Evolutionary conservation across 2,888 invertebrate species (phyloP).

Genomic region (Alitta virens): DNA sequence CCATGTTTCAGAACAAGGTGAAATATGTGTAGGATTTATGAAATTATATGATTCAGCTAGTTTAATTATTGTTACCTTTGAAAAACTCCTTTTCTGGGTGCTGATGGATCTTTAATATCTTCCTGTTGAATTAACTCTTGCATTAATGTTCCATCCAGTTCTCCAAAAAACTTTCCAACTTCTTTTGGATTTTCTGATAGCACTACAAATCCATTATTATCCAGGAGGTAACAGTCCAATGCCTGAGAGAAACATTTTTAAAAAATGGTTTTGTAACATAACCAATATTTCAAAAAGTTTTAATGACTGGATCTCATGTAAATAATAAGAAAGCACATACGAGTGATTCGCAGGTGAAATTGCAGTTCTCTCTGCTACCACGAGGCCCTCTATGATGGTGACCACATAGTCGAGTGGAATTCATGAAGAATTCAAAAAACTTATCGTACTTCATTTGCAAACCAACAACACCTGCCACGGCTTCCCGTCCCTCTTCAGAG

Average conservation of each 20-base stretch:
- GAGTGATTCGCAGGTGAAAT: slow-evolving; percentile 21
- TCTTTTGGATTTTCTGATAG: slow-evolving; percentile 82
- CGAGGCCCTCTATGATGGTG: not conserved
- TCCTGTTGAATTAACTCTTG: slow-evolving; percentile 19
- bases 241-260: slow-evolving; percentile 14
- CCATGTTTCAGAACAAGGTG: too few relatives aligned
- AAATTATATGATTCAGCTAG: too few relatives aligned
- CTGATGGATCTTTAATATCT: not conserved
- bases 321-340: slow-evolving; percentile 5
- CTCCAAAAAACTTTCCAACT: slow-evolving; percentile 84
- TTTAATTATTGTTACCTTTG: slow-evolving; percentile 15
- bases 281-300: too few relatives aligned
- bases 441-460: slow-evolving; percentile 37
- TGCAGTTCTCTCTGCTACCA: slow-evolving; percentile 5
- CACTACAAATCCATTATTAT: slow-evolving; percentile 92
- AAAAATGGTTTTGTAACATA: not conserved
- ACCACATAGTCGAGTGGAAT: slow-evolving; percentile 13
- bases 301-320: too few relatives aligned
- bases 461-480: slow-evolving; percentile 42
- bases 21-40: too few relatives aligned
- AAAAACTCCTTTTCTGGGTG: slow-evolving; percentile 17
- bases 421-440: slow-evolving; percentile 27
- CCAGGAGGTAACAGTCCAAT: slow-evolving; percentile 80
- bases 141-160: slow-evolving; percentile 71
- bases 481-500: slow-evolving; percentile 21